phyloP scores from a whole-genome alignment of 2,797 vertebrate species.

The Sebastes cheni region DNA sequence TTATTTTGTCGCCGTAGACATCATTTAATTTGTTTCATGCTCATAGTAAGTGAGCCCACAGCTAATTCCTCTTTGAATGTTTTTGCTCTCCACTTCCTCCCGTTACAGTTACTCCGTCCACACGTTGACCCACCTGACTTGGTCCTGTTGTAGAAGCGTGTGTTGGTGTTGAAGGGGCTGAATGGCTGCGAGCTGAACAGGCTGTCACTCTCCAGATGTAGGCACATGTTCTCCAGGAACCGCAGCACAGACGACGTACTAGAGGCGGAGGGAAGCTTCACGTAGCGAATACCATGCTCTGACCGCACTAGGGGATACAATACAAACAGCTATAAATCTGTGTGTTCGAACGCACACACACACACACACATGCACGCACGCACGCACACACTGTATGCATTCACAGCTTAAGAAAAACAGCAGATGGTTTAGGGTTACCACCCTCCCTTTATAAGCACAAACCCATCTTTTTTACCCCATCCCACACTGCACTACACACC shows the following conservation, averaged over 20 bases:
- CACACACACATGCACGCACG: background rate
- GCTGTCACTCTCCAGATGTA: constrained; percentile 92
- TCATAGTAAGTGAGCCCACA: background rate
- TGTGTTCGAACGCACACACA: background rate
- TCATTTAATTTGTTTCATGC: background rate
- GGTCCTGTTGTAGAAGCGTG: constrained; percentile 81
- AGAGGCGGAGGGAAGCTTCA: constrained; percentile 93
- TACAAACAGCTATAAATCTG: constrained; percentile 34
- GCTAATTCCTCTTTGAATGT: background rate
- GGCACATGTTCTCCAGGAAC: constrained; percentile 95
- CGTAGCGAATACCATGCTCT: constrained; percentile 91
- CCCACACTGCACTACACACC: constrained; percentile 32
- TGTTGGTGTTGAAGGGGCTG: constrained; percentile 81
- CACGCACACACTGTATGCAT: constrained; percentile 27
- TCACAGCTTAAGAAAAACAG: constrained; percentile 60
- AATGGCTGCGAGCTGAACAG: constrained; percentile 97
- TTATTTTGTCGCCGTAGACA: too few relatives aligned
- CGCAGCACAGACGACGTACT: constrained; percentile 94
- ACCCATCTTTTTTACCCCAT: constrained; percentile 40
- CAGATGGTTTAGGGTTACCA: constrained; percentile 77
- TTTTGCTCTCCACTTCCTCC: background rate
- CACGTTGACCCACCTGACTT: constrained; percentile 78
- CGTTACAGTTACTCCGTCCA: background rate
- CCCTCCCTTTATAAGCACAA: constrained; percentile 55
- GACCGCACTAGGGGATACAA: constrained; percentile 85